Evolutionary conservation across 2,797 vertebrate genomes (phyloP).

Genomic region (Coilia nasus): DNA sequence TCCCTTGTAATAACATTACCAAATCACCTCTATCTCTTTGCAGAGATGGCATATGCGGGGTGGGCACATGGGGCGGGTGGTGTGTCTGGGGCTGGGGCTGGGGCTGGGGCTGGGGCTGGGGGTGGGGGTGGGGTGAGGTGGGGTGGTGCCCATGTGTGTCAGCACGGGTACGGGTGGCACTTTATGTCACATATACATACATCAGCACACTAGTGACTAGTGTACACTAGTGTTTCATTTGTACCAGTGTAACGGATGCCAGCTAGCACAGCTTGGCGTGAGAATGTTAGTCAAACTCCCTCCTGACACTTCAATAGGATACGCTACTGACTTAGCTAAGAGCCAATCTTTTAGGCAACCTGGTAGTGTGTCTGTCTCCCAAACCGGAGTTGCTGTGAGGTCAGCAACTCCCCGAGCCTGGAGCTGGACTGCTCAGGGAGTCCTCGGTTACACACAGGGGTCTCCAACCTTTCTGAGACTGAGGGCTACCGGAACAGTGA

Average conservation of each 20-base stretch:
- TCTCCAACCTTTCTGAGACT: no score
- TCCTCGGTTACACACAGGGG: no score
- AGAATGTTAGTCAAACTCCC: no score
- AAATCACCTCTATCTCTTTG: neutral
- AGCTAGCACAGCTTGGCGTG: no score
- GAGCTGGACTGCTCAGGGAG: no score
- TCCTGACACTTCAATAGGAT: no score
- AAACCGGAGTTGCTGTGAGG: no score
- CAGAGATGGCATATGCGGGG: neutral
- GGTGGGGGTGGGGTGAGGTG: neutral
- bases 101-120: neutral
- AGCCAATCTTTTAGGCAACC: no score
- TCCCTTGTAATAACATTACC: conserved; percentile 19
- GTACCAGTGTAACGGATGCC: neutral
- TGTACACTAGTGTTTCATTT: neutral
- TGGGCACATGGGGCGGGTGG: neutral
- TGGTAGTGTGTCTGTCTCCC: no score
- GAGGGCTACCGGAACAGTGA: no score
- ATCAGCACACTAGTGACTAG: neutral
- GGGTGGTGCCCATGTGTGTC: neutral
- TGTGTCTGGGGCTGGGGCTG: neutral
- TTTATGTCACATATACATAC: neutral
- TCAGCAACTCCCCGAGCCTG: no score
- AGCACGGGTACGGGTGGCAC: neutral
- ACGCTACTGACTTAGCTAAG: no score